Conservation (phyloP, 2,888 invertebrate genomes). For the Drosophila eohydei region DNA sequence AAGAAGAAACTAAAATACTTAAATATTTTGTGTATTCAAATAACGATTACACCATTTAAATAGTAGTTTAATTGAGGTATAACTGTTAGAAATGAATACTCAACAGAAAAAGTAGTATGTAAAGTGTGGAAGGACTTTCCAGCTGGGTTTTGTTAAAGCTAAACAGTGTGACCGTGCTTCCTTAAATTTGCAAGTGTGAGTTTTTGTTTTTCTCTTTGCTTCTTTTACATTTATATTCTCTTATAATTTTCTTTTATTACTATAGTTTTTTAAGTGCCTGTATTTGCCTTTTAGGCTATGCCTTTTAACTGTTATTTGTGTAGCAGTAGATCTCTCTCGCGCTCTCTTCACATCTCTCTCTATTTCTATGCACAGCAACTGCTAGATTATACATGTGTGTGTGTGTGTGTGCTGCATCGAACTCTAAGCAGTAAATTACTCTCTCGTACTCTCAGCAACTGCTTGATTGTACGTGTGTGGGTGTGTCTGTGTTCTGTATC, state of each 20-base stretch:
- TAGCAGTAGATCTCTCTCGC: neutral
- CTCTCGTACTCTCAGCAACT: slow-evolving; percentile 16
- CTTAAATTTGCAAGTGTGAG: slow-evolving; percentile 7
- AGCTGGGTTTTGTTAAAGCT: slow-evolving; percentile 40
- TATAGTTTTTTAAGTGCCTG: slow-evolving; percentile 38
- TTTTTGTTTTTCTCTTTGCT: slow-evolving; percentile 5
- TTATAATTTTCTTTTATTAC: slow-evolving; percentile 4
- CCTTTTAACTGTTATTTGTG: slow-evolving; percentile 42
- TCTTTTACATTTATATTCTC: slow-evolving; percentile 21
- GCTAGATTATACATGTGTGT: slow-evolving; percentile 9
- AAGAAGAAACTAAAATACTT: slow-evolving; percentile 1
- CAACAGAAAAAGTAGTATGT: slow-evolving; percentile 15
- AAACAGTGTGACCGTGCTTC: slow-evolving; percentile 44
- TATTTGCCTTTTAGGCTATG: slow-evolving; percentile 48
- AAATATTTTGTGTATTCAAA: neutral
- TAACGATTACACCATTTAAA: slow-evolving; percentile 45
- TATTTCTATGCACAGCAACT: slow-evolving; percentile 31
- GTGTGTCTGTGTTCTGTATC: slow-evolving; percentile 14
- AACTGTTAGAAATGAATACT: slow-evolving; percentile 31
- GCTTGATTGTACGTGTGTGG: slow-evolving; percentile 6
- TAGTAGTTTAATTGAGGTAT: slow-evolving; percentile 40
- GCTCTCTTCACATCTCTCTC: slow-evolving; percentile 40
- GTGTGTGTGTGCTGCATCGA: neutral
- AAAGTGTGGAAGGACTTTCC: slow-evolving; percentile 26
- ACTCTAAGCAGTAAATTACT: slow-evolving; percentile 5